phyloP scores from a whole-genome alignment of 1,140 invertebrate species.

The Asbolus verrucosus region DNA sequence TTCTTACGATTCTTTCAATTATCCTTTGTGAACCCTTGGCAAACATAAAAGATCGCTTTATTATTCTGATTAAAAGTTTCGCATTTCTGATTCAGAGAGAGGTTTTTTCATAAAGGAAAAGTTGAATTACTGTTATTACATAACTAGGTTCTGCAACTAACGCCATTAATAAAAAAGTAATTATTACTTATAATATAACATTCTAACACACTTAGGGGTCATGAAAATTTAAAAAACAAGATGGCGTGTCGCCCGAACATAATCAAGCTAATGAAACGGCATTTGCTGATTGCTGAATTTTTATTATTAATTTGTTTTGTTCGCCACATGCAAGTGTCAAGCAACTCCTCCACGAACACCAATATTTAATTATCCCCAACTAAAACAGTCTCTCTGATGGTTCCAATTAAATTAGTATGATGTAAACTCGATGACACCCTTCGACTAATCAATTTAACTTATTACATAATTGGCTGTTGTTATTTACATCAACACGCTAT shows the following conservation, averaged over 20 bases:
- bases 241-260: constrained; percentile 19
- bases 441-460: constrained; percentile 22
- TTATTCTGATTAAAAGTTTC: no score
- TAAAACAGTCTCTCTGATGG: constrained; percentile 5
- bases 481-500: constrained; percentile 1
- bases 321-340: neutral
- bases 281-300: constrained; percentile 35
- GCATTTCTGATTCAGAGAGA: no score
- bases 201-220: constrained; percentile 12
- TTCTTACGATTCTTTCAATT: no score
- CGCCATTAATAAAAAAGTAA: constrained; percentile 26
- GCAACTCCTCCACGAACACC: constrained; percentile 2
- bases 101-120: no score
- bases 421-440: constrained; percentile 13
- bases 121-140: constrained; percentile 8
- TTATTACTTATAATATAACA: constrained; percentile 16
- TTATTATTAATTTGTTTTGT: constrained; percentile 21
- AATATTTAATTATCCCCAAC: no score
- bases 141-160: neutral
- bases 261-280: constrained; percentile 36
- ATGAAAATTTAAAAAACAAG: constrained; percentile 27
- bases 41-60: no score
- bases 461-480: constrained; percentile 22
- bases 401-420: constrained; percentile 15
- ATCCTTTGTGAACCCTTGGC: no score